phyloP scores from a whole-genome alignment of 1,140 invertebrate species.

The Drosophila baimaii region DNA sequence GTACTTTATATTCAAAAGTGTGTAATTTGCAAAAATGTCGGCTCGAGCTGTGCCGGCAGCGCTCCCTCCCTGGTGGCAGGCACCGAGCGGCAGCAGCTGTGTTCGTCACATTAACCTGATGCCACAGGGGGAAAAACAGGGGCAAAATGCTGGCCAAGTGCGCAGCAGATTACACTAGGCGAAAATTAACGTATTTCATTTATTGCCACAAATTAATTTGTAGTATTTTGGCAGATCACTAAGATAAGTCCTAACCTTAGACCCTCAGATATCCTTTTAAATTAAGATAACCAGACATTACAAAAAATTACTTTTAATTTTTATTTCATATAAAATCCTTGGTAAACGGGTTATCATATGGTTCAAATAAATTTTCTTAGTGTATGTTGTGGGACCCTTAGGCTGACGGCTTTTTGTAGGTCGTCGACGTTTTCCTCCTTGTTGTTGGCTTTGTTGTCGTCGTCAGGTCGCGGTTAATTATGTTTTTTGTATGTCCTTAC shows the following conservation, averaged over 20 bases:
- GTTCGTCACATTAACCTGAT: constrained; percentile 76
- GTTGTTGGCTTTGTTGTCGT: constrained; percentile 39
- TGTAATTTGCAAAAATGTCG: constrained; percentile 78
- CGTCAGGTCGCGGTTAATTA: constrained; percentile 77
- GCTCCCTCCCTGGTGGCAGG: constrained; percentile 8
- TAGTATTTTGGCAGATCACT: neutral
- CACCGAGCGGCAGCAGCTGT: constrained; percentile 58
- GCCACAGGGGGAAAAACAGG: constrained; percentile 23
- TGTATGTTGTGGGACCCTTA: constrained; percentile 18
- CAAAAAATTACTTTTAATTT: too few relatives aligned
- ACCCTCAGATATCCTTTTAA: too few relatives aligned
- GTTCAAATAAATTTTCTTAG: neutral
- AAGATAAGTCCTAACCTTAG: too few relatives aligned
- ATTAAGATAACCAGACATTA: too few relatives aligned
- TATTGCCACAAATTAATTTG: too few relatives aligned
- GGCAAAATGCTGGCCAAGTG: constrained; percentile 19
- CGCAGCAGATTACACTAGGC: neutral
- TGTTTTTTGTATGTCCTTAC: constrained; percentile 73
- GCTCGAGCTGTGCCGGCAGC: constrained; percentile 5
- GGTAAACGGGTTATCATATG: neutral
- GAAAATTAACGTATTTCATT: rapidly evolving
- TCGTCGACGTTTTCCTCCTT: constrained; percentile 26
- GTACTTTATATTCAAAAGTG: constrained; percentile 82
- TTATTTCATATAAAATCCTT: neutral
- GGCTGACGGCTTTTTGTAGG: constrained; percentile 40